Conservation (phyloP, 2,113 vertebrate species). For the Platanista minor region DNA sequence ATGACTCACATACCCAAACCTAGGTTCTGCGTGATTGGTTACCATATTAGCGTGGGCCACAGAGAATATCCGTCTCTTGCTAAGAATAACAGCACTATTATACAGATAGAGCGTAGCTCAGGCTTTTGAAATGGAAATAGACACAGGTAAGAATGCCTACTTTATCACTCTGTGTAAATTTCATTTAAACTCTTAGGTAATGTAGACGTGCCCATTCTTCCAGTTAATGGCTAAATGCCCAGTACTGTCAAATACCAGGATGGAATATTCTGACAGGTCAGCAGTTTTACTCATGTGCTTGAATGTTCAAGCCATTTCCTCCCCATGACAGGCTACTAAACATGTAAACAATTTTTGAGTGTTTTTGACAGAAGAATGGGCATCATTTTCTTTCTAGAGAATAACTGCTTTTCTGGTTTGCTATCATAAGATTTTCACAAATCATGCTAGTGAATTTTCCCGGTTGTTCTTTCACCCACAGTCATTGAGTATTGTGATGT, state of each 20-base stretch:
- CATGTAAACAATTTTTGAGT: neutral
- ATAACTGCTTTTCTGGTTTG: neutral
- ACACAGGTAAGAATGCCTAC: neutral
- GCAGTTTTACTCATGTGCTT: neutral
- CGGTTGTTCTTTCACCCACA: neutral
- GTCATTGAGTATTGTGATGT: neutral
- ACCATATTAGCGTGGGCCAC: neutral
- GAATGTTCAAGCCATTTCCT: neutral
- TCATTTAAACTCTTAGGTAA: constrained; percentile 31
- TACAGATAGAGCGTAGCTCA: neutral
- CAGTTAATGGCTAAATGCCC: constrained; percentile 17
- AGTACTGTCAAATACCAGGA: neutral
- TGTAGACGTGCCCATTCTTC: neutral
- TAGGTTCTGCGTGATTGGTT: neutral
- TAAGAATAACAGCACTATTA: neutral
- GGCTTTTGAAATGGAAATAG: constrained; percentile 43
- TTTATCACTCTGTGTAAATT: constrained; percentile 24
- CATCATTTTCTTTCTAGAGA: neutral
- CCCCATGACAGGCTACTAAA: neutral
- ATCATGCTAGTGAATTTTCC: neutral
- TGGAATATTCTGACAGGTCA: neutral
- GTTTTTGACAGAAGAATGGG: neutral
- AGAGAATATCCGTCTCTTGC: neutral
- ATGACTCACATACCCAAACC: neutral
- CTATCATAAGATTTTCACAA: neutral